A percentile compares a stretch with the other conserved stretches of the same genome.
phyloP scores from a whole-genome alignment of 2,113 vertebrate genomes.

The Callionymus lyra region DNA sequence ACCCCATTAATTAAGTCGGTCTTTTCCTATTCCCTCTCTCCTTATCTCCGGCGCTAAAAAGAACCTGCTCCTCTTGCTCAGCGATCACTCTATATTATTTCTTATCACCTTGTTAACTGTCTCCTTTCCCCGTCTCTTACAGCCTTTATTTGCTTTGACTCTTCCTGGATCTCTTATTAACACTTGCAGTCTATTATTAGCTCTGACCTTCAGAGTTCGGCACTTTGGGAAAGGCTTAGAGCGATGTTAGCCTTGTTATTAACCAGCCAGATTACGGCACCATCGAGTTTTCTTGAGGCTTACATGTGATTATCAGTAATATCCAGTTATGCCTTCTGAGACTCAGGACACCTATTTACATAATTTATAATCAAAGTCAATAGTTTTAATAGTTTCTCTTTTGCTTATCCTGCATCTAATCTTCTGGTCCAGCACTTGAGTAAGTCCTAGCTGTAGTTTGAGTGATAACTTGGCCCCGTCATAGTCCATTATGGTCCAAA shows the following conservation, averaged over 20 bases:
- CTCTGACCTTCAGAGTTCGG: conserved; percentile 49
- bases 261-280: conserved; percentile 46
- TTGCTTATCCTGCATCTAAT: too few relatives aligned
- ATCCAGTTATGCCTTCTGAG: conserved; percentile 20
- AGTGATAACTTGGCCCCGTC: too few relatives aligned
- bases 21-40: conserved; percentile 27
- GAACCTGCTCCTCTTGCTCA: conserved; percentile 16
- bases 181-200: conserved; percentile 27
- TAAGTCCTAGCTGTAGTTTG: too few relatives aligned
- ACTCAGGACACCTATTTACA: too few relatives aligned
- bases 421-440: too few relatives aligned
- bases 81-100: conserved; percentile 21
- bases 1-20: conserved; percentile 49
- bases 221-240: conserved; percentile 37
- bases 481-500: too few relatives aligned
- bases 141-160: conserved; percentile 9
- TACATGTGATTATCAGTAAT: conserved; percentile 43
- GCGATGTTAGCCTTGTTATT: conserved; percentile 44
- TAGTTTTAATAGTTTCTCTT: too few relatives aligned
- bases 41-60: conserved; percentile 34
- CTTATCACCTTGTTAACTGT: conserved; percentile 22
- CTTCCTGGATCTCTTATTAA: conserved; percentile 10
- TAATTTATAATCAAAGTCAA: too few relatives aligned
- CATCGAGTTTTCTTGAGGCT: conserved; percentile 36
- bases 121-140: conserved; percentile 3